Evolutionary conservation across 2,113 vertebrate genomes (phyloP).

Genomic region (Varanus komodoensis): DNA sequence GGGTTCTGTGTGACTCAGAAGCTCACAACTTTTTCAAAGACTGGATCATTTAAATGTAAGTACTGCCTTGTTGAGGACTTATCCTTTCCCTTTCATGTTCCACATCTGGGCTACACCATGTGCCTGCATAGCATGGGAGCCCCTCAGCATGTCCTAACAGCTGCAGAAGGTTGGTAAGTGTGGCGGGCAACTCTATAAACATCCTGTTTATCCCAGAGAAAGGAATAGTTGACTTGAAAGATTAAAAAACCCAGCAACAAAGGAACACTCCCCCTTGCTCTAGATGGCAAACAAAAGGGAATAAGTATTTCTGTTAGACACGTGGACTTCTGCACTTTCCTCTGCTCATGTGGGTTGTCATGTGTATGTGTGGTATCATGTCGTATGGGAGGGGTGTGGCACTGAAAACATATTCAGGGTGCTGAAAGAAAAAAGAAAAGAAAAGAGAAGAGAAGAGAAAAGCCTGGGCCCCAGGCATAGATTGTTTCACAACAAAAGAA

Average conservation of each 20-base stretch:
- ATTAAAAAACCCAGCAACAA: slow-evolving; percentile 11
- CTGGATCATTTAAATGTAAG: neutral
- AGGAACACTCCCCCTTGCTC: slow-evolving; percentile 48
- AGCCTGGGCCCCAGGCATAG: slow-evolving; percentile 35
- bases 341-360: neutral
- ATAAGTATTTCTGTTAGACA: slow-evolving; percentile 62
- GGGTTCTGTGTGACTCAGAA: neutral
- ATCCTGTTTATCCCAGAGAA: slow-evolving; percentile 67
- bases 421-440: neutral
- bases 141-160: slow-evolving; percentile 61
- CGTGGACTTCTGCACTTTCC: slow-evolving; percentile 60
- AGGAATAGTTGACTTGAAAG: slow-evolving; percentile 66
- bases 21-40: neutral
- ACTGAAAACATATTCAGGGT: neutral
- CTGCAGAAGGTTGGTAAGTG: slow-evolving; percentile 57
- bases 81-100: neutral
- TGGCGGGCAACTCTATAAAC: slow-evolving; percentile 60
- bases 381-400: slow-evolving; percentile 10
- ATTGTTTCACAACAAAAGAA: slow-evolving; percentile 29
- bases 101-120: neutral
- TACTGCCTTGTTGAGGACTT: neutral
- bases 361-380: neutral
- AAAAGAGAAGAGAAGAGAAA: too few species aligned
- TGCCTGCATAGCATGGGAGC: slow-evolving; percentile 46
- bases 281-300: slow-evolving; percentile 69